A percentile compares a stretch with the other conserved stretches of the same genome.
Conservation (phyloP, 2,113 vertebrate genomes). For the Myrmecobius fasciatus region DNA sequence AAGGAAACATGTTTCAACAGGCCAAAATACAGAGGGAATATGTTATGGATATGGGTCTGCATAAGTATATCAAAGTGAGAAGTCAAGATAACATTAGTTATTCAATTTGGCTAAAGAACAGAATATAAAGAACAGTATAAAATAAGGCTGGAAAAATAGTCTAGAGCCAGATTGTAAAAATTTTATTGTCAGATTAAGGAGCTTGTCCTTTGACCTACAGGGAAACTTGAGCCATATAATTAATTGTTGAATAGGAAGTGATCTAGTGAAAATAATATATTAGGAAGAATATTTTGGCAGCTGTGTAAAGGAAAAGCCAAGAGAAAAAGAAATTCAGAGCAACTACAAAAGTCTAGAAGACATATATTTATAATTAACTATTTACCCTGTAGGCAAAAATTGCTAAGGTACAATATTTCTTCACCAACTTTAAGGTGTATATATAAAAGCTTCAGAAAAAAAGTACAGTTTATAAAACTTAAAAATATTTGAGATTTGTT, state of each 20-base stretch:
- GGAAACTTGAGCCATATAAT: not conserved
- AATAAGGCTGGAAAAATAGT: not conserved
- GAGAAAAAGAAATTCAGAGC: not conserved
- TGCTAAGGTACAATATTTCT: not conserved
- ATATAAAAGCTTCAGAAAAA: not conserved
- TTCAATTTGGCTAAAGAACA: no score
- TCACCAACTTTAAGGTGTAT: not conserved
- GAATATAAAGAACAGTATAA: not conserved
- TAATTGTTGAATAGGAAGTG: not conserved
- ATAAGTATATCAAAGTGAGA: no score
- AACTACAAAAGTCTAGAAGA: not conserved
- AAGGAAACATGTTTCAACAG: not conserved
- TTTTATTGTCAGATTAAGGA: not conserved
- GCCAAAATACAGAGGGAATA: no score
- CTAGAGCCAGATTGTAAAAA: not conserved
- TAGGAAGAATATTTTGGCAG: not conserved
- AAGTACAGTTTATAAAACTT: not conserved
- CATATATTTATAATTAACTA: not conserved
- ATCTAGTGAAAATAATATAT: not conserved
- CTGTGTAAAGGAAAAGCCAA: not conserved
- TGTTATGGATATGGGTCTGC: no score
- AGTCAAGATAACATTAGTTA: no score
- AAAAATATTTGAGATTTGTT: not conserved
- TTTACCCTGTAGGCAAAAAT: not conserved
- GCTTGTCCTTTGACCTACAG: not conserved